A percentile compares a stretch with the other conserved stretches of the same genome.
Conservation (phyloP, 1,140 invertebrate genomes). For the Nymphalis io region DNA sequence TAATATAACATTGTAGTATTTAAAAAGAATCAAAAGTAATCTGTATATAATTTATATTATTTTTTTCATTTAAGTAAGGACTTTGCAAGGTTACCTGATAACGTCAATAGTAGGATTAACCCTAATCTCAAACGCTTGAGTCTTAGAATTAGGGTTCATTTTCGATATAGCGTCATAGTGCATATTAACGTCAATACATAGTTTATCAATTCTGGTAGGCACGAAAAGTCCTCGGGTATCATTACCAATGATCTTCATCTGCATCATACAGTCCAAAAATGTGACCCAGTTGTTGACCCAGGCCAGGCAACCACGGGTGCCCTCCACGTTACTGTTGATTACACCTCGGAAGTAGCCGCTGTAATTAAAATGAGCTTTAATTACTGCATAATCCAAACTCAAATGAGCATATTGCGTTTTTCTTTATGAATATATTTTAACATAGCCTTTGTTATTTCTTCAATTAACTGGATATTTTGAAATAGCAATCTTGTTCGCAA, state of each 20-base stretch:
- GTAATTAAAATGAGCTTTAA: slow-evolving; percentile 16
- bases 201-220: slow-evolving; percentile 90
- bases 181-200: slow-evolving; percentile 88
- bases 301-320: slow-evolving; percentile 70
- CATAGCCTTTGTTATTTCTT: too few relatives aligned
- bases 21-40: too few relatives aligned
- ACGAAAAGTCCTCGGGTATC: slow-evolving; percentile 89
- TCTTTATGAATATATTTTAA: too few relatives aligned
- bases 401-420: too few relatives aligned
- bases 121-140: slow-evolving; percentile 70
- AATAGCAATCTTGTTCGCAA: too few relatives aligned
- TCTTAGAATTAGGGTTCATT: slow-evolving; percentile 76
- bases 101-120: slow-evolving; percentile 71
- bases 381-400: too few relatives aligned
- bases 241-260: slow-evolving; percentile 89
- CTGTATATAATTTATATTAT: too few relatives aligned
- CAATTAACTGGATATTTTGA: too few relatives aligned
- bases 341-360: slow-evolving; percentile 87
- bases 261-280: slow-evolving; percentile 96
- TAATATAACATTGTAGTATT: too few relatives aligned
- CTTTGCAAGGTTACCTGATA: slow-evolving; percentile 67
- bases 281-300: slow-evolving; percentile 93
- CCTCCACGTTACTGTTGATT: slow-evolving; percentile 75
- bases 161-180: slow-evolving; percentile 82
- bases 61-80: too few relatives aligned